Evolutionary conservation across 2,888 invertebrate genomes (phyloP).

Genomic region (Prosopocoilus inquinatus): DNA sequence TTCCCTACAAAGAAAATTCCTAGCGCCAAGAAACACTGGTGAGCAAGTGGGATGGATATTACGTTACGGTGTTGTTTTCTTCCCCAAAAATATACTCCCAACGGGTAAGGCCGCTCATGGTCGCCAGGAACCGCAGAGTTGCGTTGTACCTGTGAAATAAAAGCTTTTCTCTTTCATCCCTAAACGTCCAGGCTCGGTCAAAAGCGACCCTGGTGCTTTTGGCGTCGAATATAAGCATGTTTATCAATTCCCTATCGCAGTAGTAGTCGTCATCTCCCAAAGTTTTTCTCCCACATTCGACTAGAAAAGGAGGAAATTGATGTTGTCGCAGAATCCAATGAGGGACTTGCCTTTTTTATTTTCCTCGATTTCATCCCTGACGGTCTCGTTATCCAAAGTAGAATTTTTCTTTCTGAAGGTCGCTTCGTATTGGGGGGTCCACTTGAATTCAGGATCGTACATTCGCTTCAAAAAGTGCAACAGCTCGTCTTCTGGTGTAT

Average conservation of each 20-base stretch:
- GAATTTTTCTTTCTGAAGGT: neutral
- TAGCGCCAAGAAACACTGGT: no score
- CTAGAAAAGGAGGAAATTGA: constrained; percentile 46
- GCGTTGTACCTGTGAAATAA: constrained; percentile 69
- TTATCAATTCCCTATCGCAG: constrained; percentile 80
- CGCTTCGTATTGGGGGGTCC: constrained; percentile 61
- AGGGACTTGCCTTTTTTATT: neutral
- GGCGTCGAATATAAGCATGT: constrained; percentile 85
- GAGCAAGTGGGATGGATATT: neutral
- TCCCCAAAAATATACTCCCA: constrained; percentile 77
- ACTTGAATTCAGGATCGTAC: constrained; percentile 58
- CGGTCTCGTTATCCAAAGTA: neutral
- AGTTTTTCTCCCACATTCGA: constrained; percentile 62
- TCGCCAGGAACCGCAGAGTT: constrained; percentile 78
- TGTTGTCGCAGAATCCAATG: neutral
- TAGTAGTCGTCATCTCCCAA: constrained; percentile 72
- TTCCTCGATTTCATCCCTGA: neutral
- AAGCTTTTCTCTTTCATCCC: constrained; percentile 51
- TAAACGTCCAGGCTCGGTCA: constrained; percentile 40
- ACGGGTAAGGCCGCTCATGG: constrained; percentile 84
- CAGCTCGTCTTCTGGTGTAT: constrained; percentile 71
- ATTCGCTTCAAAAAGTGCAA: constrained; percentile 73
- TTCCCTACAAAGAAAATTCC: constrained; percentile 51
- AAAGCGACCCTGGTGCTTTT: constrained; percentile 63
- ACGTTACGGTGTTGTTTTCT: constrained; percentile 43